Evolutionary conservation across 2,113 vertebrate genomes (phyloP).

Genomic region (Dipodomys ordii): DNA sequence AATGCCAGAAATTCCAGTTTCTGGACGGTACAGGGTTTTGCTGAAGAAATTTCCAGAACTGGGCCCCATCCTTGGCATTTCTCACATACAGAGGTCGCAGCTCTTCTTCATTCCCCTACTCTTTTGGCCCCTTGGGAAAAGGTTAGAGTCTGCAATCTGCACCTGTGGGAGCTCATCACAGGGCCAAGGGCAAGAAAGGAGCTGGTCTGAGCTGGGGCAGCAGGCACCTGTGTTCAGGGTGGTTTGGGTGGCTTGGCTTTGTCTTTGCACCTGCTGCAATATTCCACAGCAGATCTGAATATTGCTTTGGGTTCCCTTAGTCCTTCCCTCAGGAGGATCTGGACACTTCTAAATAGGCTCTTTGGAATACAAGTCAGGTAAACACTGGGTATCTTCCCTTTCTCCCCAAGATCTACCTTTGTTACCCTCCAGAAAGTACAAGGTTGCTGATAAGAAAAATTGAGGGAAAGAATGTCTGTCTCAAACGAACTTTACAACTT

Average conservation of each 20-base stretch:
- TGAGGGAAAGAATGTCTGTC: neutral
- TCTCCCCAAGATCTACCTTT: neutral
- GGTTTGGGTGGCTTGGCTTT: neutral
- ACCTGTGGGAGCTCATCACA: neutral
- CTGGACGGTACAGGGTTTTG: neutral
- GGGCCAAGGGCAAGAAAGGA: neutral
- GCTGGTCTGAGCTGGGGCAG: neutral
- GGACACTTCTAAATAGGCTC: neutral
- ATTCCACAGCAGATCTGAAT: neutral
- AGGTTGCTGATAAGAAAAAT: neutral
- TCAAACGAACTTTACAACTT: no score
- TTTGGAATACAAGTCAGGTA: neutral
- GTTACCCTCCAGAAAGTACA: neutral
- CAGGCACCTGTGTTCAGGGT: neutral
- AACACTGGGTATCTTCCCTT: no score
- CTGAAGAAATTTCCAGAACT: conserved; percentile 39
- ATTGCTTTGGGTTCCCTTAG: neutral
- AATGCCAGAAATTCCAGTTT: neutral
- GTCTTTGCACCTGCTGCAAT: neutral
- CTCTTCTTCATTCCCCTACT: neutral
- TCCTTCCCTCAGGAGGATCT: neutral
- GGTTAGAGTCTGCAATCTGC: neutral
- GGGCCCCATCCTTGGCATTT: neutral
- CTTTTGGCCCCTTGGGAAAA: neutral
- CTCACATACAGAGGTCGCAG: neutral